Evolutionary conservation across 2,797 vertebrate species (phyloP), one percentile per base, ranked within the genome.

Genomic region (Typhlichthys eigenmanni): DNA sequence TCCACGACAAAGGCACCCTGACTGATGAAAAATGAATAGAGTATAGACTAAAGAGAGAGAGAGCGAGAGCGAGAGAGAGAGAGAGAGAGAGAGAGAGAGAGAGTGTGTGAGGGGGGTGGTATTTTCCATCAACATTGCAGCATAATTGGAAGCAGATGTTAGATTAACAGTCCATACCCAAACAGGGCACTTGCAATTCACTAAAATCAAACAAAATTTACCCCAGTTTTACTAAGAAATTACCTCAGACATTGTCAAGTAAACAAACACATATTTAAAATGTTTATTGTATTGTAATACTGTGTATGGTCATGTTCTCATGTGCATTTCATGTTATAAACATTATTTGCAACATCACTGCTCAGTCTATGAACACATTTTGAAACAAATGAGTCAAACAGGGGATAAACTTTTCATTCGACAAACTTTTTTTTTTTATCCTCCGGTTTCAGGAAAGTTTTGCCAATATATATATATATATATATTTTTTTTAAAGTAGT

Each of bases 211-310:
- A 17, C 17, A 17, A 17, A 17, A 17, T 17, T 17, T 17, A 17
- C 17, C 17, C 17, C 53, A 34, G 24, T 29, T 45, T 55, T 55
- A 8, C 52, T 54, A 29, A 29, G 24, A 52, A 52, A 52, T 16
- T 7, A 52, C 38, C 8, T 43, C 38, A 43, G 38, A 9, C 1
- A 43, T 43, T 43, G 7, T 43, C 38, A 43, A 9, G 38, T 43
- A 43, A 43, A 43, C 9, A 43, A 43, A 8, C 38, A 43, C 7
- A 52, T 2, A 71, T 78, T 82, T 62, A 0, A 56, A 70, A 12
- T 60, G 62, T 72, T 77, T 51, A 60, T 61, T 61, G 47, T 47
- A 45, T 8, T 65, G n/a, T 81, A 84, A 89, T 75, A 86, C 83
- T 86, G 74, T 79, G 74, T 66, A 75, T 24, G 71, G 74, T 79